A percentile compares a stretch with the other conserved stretches of the same genome.
Conservation (phyloP, 2,888 invertebrate species). For the Scaptodrosophila latifasciaeformis region DNA sequence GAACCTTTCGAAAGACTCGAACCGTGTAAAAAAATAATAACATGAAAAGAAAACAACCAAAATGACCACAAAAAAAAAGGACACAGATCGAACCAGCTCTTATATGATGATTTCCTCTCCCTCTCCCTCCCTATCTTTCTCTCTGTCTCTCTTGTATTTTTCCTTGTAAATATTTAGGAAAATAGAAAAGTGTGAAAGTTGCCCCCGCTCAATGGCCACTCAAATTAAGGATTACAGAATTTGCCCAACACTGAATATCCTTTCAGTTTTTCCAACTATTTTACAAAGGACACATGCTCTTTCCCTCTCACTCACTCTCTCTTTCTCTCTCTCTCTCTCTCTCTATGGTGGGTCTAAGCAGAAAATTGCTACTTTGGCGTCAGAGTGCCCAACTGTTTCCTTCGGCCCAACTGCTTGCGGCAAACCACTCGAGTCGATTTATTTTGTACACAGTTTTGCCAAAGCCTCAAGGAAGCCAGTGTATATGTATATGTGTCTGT, state of each 20-base stretch:
- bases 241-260: conserved; percentile 3
- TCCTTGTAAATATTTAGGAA: conserved; percentile 55
- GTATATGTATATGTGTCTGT: neutral
- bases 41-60: too few species aligned
- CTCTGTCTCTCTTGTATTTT: neutral
- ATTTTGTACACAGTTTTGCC: conserved; percentile 64
- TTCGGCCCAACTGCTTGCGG: conserved; percentile 40
- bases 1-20: too few species aligned
- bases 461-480: neutral
- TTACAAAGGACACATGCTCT: neutral
- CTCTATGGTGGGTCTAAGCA: neutral
- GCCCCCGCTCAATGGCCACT: conserved; percentile 62
- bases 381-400: conserved; percentile 3
- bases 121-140: neutral
- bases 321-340: conserved; percentile 28
- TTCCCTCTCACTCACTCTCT: conserved; percentile 27
- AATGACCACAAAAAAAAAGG: too few species aligned
- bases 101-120: too few species aligned
- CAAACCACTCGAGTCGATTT: conserved; percentile 65
- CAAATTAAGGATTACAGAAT: conserved; percentile 67
- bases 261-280: too few species aligned
- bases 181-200: conserved; percentile 13
- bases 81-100: too few species aligned
- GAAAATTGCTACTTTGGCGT: conserved; percentile 9
- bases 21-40: neutral